A percentile compares a stretch with the other conserved stretches of the same genome.
Conservation (phyloP, 2,113 vertebrate species). For the Nannobrachium achirus region DNA sequence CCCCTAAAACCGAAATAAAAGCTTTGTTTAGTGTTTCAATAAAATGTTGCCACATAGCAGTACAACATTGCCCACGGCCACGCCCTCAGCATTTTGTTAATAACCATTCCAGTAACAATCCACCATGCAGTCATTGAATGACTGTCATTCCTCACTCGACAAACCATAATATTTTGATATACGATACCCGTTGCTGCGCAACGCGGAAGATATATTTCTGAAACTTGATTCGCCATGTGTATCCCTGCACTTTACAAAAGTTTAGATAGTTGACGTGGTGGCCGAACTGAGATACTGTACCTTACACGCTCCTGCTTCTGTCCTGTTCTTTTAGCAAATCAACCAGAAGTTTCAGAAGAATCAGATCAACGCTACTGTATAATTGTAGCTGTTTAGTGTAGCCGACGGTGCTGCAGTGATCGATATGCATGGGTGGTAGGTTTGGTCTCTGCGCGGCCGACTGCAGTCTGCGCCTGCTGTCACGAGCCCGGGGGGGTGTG, state of each 20-base stretch:
- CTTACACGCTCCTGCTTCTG: background rate
- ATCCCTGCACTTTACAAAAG: background rate
- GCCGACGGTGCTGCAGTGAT: background rate
- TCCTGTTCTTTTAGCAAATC: background rate
- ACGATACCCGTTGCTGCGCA: constrained; percentile 24
- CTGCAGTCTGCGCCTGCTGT: background rate
- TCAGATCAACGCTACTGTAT: background rate
- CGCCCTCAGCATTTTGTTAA: too few relatives aligned
- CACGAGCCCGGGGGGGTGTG: background rate
- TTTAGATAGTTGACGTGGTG: background rate
- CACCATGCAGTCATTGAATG: background rate
- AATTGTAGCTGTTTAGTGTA: background rate
- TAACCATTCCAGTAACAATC: constrained; percentile 19
- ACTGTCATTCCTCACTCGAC: constrained; percentile 9
- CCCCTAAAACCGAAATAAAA: too few relatives aligned
- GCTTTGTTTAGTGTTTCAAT: too few relatives aligned
- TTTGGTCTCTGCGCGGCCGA: background rate
- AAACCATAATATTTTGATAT: constrained; percentile 27
- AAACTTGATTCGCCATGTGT: background rate
- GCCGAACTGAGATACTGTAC: background rate
- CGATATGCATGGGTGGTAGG: background rate
- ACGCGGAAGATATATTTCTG: background rate
- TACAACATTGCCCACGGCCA: too few relatives aligned
- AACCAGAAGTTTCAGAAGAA: background rate
- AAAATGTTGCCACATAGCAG: too few relatives aligned